Conservation (phyloP, 92 coral and sea anemone genomes). For the Zoanthus sansibaricus region DNA sequence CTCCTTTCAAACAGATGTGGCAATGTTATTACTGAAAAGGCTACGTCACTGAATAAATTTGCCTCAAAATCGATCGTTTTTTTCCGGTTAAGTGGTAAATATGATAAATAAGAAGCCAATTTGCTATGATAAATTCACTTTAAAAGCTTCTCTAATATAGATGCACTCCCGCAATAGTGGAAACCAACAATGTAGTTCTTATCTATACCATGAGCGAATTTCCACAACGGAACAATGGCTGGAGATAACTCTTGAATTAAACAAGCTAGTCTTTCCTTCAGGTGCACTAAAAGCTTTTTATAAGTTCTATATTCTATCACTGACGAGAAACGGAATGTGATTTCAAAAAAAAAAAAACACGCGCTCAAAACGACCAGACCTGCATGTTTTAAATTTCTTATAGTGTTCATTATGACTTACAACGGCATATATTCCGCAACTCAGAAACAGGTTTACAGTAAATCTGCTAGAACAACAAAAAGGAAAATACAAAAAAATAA, state of each 20-base stretch:
- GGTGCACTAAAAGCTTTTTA: too few relatives aligned
- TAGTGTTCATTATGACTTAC: too few relatives aligned
- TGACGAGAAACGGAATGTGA: too few relatives aligned
- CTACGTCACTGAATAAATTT: conserved; percentile 47
- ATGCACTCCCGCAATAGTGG: conserved; percentile 9
- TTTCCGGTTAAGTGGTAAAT: conserved; percentile 39
- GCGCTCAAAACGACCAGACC: too few relatives aligned
- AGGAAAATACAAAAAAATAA: too few relatives aligned
- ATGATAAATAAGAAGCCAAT: conserved; percentile 22
- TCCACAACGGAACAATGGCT: conserved; percentile 6
- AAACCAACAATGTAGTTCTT: conserved; percentile 4
- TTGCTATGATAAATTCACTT: conserved; percentile 10
- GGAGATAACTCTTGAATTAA: background rate
- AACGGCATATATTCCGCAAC: too few relatives aligned
- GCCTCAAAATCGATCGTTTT: conserved; percentile 18
- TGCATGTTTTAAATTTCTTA: too few relatives aligned
- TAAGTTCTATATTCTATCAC: too few relatives aligned
- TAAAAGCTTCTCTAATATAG: conserved; percentile 9
- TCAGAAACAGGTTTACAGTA: too few relatives aligned
- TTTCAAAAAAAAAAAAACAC: too few relatives aligned
- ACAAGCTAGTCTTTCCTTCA: too few relatives aligned
- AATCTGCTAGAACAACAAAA: too few relatives aligned
- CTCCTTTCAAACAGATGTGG: conserved; percentile 61
- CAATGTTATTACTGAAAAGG: conserved; percentile 3
- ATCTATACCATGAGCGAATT: conserved; percentile 1